A percentile compares a stretch with the other conserved stretches of the same genome.
Conservation (phyloP, 2,113 vertebrate species). For the Laticauda laticaudata region DNA sequence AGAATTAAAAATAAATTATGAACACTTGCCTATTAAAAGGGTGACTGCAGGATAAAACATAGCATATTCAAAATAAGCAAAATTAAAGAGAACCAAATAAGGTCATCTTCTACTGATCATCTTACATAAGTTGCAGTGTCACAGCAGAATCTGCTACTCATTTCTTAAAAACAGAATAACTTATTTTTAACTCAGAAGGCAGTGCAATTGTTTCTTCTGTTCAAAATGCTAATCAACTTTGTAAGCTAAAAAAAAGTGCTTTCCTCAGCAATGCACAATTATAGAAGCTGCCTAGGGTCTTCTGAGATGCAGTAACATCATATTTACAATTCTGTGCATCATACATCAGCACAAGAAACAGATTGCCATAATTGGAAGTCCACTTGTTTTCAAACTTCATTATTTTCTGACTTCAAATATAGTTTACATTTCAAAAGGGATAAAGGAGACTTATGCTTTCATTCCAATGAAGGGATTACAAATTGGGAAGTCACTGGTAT, state of each 20-base stretch:
- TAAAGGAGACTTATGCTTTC: background rate
- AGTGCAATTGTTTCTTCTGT: conserved; percentile 28
- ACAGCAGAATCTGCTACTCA: conserved; percentile 34
- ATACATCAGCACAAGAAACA: background rate
- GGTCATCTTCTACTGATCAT: conserved; percentile 24
- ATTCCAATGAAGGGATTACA: background rate
- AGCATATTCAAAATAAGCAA: background rate
- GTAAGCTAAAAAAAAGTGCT: conserved; percentile 15
- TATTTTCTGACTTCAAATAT: background rate
- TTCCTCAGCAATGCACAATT: background rate
- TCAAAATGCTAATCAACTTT: conserved; percentile 1
- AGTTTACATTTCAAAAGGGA: background rate
- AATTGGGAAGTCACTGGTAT: background rate
- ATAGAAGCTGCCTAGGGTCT: background rate
- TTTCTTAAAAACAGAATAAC: conserved; percentile 27
- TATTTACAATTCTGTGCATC: background rate
- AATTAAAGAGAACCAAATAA: background rate
- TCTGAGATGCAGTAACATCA: conserved; percentile 4
- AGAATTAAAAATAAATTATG: background rate
- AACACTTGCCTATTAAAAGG: background rate
- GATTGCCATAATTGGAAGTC: conserved; percentile 5
- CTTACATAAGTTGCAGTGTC: background rate
- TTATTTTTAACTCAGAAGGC: conserved; percentile 44
- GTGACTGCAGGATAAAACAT: background rate
- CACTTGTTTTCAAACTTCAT: background rate